Conservation (phyloP, 2,797 vertebrate genomes). For the Lithobates sylvaticus region DNA sequence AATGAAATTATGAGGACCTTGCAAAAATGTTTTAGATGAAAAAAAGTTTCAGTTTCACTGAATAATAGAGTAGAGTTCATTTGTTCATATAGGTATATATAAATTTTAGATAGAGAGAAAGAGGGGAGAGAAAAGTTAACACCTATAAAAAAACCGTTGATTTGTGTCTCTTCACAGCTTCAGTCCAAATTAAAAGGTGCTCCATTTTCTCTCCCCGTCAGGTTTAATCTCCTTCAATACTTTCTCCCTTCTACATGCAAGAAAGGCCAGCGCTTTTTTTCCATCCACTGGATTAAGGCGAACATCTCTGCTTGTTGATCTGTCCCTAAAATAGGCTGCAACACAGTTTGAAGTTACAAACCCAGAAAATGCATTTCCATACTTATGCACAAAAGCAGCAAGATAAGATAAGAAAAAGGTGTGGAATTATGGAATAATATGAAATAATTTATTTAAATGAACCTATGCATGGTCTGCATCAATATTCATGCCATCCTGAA, state of each 20-base stretch:
- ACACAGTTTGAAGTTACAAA: constrained; percentile 57
- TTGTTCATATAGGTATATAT: background rate
- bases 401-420: constrained; percentile 2
- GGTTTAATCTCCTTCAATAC: constrained; percentile 55
- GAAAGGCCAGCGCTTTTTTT: constrained; percentile 33
- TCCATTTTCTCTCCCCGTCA: constrained; percentile 61
- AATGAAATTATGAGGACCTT: background rate
- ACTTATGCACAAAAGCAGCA: constrained; percentile 2
- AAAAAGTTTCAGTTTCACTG: background rate
- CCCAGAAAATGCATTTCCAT: constrained; percentile 22
- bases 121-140: constrained; percentile 59
- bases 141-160: constrained; percentile 6
- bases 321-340: constrained; percentile 57
- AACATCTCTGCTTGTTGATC: constrained; percentile 40
- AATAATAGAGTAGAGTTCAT: too few relatives aligned
- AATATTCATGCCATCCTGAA: too few relatives aligned
- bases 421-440: background rate
- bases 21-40: background rate
- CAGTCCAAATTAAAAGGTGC: constrained; percentile 51
- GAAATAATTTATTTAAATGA: background rate
- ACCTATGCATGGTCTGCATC: background rate
- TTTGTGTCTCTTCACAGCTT: constrained; percentile 12
- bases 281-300: constrained; percentile 47
- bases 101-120: background rate
- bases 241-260: constrained; percentile 59